Evolutionary conservation across 2,888 invertebrate genomes (phyloP).

Genomic region (Drosophila barbarae): DNA sequence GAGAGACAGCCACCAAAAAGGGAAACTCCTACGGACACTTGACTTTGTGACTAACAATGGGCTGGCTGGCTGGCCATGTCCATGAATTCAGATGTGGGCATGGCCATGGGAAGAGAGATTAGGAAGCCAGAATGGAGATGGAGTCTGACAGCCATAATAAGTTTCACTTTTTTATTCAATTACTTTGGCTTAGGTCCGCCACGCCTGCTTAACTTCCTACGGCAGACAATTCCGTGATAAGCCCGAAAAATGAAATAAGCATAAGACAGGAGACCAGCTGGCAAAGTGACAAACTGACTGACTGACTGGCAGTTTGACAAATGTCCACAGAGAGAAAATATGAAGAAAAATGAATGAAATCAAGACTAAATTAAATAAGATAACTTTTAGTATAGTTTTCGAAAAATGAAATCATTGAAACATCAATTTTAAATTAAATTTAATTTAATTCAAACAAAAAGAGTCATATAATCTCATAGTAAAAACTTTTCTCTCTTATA

Average conservation of each 20-base stretch:
- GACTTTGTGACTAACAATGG: constrained; percentile 26
- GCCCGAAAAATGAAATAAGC: constrained; percentile 65
- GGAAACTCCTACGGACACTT: constrained; percentile 32
- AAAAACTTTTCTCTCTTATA: background rate
- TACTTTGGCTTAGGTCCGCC: constrained; percentile 62
- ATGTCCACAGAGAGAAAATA: constrained; percentile 27
- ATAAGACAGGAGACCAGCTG: constrained; percentile 43
- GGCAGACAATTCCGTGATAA: constrained; percentile 56
- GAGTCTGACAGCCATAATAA: constrained; percentile 59
- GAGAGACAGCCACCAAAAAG: background rate
- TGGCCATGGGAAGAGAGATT: constrained; percentile 15
- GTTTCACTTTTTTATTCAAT: constrained; percentile 66
- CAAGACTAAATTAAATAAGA: no score
- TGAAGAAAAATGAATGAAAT: no score
- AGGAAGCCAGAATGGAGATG: constrained; percentile 15
- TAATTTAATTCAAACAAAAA: background rate
- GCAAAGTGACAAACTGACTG: constrained; percentile 28
- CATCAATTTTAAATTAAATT: background rate
- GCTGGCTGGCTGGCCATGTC: constrained; percentile 10
- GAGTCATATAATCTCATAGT: background rate
- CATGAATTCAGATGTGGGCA: constrained; percentile 7
- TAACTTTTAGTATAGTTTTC: no score
- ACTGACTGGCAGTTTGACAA: constrained; percentile 52
- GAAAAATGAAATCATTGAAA: background rate
- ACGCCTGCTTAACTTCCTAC: constrained; percentile 55